These are phyloP conservation scores for Eupeodes luniger DNA, from an alignment of 2,888 invertebrate genomes.

Conservation along the genomic window DNA sequence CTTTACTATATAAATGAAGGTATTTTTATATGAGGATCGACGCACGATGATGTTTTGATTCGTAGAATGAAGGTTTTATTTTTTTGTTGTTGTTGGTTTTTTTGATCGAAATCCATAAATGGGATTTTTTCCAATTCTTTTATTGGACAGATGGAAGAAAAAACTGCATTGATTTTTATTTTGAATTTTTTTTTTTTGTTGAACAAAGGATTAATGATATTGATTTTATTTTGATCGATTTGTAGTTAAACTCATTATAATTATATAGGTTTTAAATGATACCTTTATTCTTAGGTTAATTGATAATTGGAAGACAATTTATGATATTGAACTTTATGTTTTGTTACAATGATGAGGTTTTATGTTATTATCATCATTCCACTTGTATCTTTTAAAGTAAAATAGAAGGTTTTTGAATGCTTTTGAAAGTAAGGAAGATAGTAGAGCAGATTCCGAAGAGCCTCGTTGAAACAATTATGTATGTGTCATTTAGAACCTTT, in stretches of 20 bases:
- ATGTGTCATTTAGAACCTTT: too few species aligned
- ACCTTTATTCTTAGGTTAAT: background rate
- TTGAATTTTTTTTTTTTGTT: background rate
- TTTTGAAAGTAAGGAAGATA: too few species aligned
- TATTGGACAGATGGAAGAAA: slow-evolving; percentile 60
- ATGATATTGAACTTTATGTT: background rate
- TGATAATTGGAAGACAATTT: background rate
- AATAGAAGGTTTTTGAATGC: too few species aligned
- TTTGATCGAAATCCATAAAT: slow-evolving; percentile 17
- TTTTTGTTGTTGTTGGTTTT: slow-evolving; percentile 16
- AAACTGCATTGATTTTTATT: slow-evolving; percentile 33
- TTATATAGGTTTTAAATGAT: slow-evolving; percentile 55
- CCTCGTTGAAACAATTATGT: too few species aligned
- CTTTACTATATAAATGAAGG: too few species aligned
- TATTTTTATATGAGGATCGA: background rate
- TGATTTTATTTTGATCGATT: slow-evolving; percentile 65
- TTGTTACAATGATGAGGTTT: too few species aligned
- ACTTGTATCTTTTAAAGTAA: too few species aligned
- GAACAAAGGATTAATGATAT: slow-evolving; percentile 70
- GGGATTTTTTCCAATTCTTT: slow-evolving; percentile 21
- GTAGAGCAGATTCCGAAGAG: too few species aligned
- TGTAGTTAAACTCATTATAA: slow-evolving; percentile 54
- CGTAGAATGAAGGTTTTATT: slow-evolving; percentile 59
- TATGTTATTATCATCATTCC: too few species aligned
- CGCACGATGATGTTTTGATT: slow-evolving; percentile 66